These are phyloP conservation scores for Harpagifer antarcticus DNA, from an alignment of 2,797 vertebrate genomes.

Conservation along the genomic window DNA sequence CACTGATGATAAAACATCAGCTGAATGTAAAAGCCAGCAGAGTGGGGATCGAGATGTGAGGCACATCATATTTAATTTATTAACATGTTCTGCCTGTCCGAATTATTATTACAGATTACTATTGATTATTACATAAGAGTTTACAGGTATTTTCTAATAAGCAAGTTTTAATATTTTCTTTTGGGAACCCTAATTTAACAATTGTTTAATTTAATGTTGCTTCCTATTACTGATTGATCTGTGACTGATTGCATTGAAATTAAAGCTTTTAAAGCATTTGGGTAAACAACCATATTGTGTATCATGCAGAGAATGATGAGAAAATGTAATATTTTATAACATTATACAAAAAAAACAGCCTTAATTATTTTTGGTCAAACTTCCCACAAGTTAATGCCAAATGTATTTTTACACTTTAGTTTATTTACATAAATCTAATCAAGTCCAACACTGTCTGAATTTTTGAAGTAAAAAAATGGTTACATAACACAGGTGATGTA, in stretches of 20 bases:
- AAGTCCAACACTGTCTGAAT: slow-evolving; percentile 4
- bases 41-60: slow-evolving; percentile 6
- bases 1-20: slow-evolving; percentile 68
- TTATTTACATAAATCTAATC: slow-evolving; percentile 8
- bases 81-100: slow-evolving; percentile 31
- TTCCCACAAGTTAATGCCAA: slow-evolving; percentile 13
- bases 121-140: slow-evolving; percentile 35
- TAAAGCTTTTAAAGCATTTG: not conserved
- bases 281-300: not conserved
- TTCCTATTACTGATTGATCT: not conserved
- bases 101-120: slow-evolving; percentile 30
- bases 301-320: not conserved
- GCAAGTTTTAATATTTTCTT: slow-evolving; percentile 8
- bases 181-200: not conserved
- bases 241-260: not conserved
- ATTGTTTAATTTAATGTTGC: slow-evolving; percentile 7
- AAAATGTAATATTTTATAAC: not conserved
- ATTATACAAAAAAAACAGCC: not conserved
- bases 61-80: slow-evolving; percentile 23
- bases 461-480: slow-evolving; percentile 21
- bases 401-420: slow-evolving; percentile 21
- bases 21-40: slow-evolving; percentile 40
- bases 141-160: slow-evolving; percentile 21
- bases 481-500: slow-evolving; percentile 26
- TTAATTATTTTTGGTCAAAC: slow-evolving; percentile 16